Base-by-base conservation (phyloP, 2,888 invertebrate genomes). In the Pyrrhosoma nymphula region DNA sequence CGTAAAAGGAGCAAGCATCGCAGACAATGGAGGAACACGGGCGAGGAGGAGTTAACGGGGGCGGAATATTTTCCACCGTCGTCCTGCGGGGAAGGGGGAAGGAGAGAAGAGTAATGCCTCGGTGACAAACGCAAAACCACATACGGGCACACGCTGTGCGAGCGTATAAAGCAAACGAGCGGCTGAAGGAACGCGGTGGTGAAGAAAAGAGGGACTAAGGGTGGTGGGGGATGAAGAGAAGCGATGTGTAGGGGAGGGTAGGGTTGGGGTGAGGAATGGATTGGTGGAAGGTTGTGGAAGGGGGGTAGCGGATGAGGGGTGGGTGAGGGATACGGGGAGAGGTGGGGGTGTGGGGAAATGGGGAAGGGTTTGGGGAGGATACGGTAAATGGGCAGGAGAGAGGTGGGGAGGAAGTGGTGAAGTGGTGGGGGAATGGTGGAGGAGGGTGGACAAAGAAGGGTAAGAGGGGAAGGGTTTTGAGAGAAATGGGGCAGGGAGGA, bases 101-200 rank as follows among this genome's bases (percentile, higher is more conserved):
- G 75, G 55, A 60, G 69, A n/a, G n/a, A 47, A 93, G 93, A 69
- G 63, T 93, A 93, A 93, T 63, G 93, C 63, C 63, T 63, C 47
- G 93, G 93, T 93, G 93, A 93, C 93, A 93, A 93, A 93, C 69
- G 93, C 93, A 93, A 82, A 69, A 75, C 93, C 93, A 93, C 63
- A 93, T 75, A 93, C 69, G 69, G 93, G 93, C 75, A 75, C 82
- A 82, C 82, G 82, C 82, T 82, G 82, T 35, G 82, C 12, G 82
- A 35, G 82, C 82, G 26, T 82, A 82, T 82, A 82, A 82, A 82
- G 82, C 82, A 82, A 82, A 82, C 82, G 82, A 82, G 35, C 82
- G 82, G 82, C 82, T 23, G 35, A 82, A 14, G 82, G 82, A 69
- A 69, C 69, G 82, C 82, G 82, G 82, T 35, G 35, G n/a, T 30